These are phyloP conservation scores for Gymnothorax javanicus DNA, from an alignment of 2,797 vertebrate genomes.

Conservation along the genomic window DNA sequence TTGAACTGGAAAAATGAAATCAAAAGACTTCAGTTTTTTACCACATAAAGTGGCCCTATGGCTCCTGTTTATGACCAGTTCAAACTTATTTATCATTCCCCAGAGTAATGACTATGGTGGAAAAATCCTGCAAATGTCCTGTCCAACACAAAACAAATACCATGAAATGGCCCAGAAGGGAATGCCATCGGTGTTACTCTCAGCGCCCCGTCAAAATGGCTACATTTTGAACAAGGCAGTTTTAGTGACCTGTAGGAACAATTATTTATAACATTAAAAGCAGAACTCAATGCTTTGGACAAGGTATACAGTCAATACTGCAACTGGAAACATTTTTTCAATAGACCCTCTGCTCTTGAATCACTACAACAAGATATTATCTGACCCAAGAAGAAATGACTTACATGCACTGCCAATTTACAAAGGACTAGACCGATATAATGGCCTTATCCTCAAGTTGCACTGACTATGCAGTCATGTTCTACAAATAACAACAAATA, in stretches of 20 bases:
- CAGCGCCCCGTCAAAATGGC: too few species aligned
- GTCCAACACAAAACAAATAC: too few species aligned
- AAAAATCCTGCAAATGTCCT: too few species aligned
- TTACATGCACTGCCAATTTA: background rate
- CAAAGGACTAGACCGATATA: background rate
- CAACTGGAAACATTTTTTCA: background rate
- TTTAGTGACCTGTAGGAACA: background rate
- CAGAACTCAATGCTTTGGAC: background rate
- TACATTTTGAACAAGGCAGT: too few species aligned
- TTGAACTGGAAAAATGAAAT: too few species aligned
- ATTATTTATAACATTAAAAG: background rate
- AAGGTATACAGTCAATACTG: background rate
- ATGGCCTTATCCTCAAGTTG: background rate
- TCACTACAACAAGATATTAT: background rate
- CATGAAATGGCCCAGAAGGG: too few species aligned
- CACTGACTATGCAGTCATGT: background rate
- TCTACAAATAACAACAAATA: background rate
- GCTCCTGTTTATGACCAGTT: too few species aligned
- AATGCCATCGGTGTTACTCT: too few species aligned
- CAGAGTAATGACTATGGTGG: too few species aligned
- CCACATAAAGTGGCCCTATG: too few species aligned
- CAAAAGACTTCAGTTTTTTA: too few species aligned
- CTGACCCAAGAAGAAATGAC: background rate
- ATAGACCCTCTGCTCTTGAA: background rate
- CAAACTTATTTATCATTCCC: too few species aligned